Evolutionary conservation across 2,888 invertebrate species (phyloP), one percentile per base, ranked within the genome.

Genomic region (Lepidonotus clava): DNA sequence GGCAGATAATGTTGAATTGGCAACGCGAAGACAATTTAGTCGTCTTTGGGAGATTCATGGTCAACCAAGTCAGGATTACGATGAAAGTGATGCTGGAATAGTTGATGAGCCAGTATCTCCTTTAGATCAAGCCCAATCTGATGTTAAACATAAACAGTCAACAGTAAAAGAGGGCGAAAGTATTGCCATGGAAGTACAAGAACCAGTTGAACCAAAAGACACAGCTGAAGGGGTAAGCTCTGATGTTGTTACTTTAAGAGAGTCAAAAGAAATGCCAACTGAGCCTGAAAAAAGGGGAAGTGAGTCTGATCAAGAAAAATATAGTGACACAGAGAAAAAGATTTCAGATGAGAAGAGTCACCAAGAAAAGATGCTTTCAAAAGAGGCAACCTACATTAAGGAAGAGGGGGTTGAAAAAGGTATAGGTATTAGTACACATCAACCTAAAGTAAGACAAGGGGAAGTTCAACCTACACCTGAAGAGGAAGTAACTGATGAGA

Each of bases 41-140:
- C 80, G 80, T 21, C 24, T 80, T 0, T 80, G 80, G 80, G 80
- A 80, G 24, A 4, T 80, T 6, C 41, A 80, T 28, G 51, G 32
- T n/a, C 46, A 80, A 18, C 76, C 21, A 51, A 76, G 36, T 40
- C 36, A 76, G 38, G 76, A 76, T 40, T 38, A 80, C 24, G 80
- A 46, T 24, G 80, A 80, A 21, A 80, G 28, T 18, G 46, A 24
- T 24, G 28, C 14, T 46, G 51, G 51, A 6, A 80, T 80, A 21
- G 28, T 80, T n/a, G 28, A 46, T 24, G 41, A 80, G n/a, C 80
- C 80, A 41, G 80, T 46, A n/a, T 80, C 80, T 4, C 80, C 80
- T 6, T 0, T 34, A 24, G 6, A 8, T 66, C 8, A 46, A 46
- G 71, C 0, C 2, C 5, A 11, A 11, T 5, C 24, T 56, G 56